phyloP scores from a whole-genome alignment of 2,888 invertebrate genomes.

The Suillia variegata region DNA sequence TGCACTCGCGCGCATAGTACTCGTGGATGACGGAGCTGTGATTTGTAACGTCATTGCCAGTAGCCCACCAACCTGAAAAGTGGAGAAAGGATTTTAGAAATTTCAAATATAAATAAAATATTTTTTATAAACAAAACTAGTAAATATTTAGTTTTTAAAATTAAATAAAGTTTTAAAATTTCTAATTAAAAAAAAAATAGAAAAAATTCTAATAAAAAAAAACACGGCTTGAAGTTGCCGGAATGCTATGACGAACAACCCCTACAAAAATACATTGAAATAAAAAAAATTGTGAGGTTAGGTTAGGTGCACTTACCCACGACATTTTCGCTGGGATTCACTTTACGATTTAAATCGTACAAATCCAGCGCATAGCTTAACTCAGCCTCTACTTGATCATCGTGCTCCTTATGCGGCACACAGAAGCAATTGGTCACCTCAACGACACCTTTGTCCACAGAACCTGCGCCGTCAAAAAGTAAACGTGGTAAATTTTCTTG shows the following conservation, averaged over 20 bases:
- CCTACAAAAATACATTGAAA: too few relatives aligned
- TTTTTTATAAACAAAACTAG: not conserved
- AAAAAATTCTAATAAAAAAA: too few relatives aligned
- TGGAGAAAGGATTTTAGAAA: not conserved
- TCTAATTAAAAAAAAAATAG: too few relatives aligned
- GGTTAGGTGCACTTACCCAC: slow-evolving; percentile 67
- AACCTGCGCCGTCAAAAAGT: slow-evolving; percentile 69
- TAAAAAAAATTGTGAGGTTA: slow-evolving; percentile 46
- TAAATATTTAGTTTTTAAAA: too few relatives aligned
- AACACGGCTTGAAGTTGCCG: not conserved
- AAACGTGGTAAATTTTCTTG: slow-evolving; percentile 12
- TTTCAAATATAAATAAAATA: not conserved
- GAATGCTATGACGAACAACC: not conserved
- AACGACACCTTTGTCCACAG: slow-evolving; percentile 87
- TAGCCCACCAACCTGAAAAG: slow-evolving; percentile 92
- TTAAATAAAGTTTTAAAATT: not conserved
- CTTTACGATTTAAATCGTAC: slow-evolving; percentile 90
- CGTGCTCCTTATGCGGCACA: slow-evolving; percentile 97
- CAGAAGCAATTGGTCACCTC: slow-evolving; percentile 99
- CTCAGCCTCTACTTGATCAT: slow-evolving; percentile 97
- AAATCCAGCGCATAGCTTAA: slow-evolving; percentile 95
- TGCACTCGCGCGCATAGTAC: slow-evolving; percentile 93
- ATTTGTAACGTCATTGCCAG: slow-evolving; percentile 95
- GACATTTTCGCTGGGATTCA: slow-evolving; percentile 90
- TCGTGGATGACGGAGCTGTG: slow-evolving; percentile 97